Base-by-base conservation (phyloP, 2,888 invertebrate genomes). In the Barypeithes pellucidus region DNA sequence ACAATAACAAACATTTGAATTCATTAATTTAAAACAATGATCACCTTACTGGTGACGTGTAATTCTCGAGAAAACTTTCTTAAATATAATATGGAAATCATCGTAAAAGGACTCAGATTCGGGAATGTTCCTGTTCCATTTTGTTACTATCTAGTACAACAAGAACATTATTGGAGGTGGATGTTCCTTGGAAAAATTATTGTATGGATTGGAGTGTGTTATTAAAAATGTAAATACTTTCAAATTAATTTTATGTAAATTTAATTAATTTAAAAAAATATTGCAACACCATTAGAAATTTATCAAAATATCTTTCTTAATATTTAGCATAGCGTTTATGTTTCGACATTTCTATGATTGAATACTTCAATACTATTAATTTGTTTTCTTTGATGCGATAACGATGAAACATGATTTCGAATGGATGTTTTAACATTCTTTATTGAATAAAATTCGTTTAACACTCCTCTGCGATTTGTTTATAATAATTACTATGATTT, bases 401-500 rank as follows among this genome's bases (percentile, higher is more conserved):
- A 57, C 33, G 54, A 57, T 57, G 54, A 18, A 16, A 57, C 33
- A 57, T 33, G n/a, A 57, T 33, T 57, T 57, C 12, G 12, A 57
- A 57, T 57, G 12, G 54, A 18, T 33, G 54, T 33, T 16, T 57
- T 18, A 33, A n/a, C 54, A n/a, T 57, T 29, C 33, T 14, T 33
- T 16, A 33, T 57, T 36, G 9, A 57, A 57, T 18, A 50, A 65
- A 47, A 36, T 47, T 65, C 60, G 20, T 41, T 63, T 65, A 65
- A 20, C 65, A 65, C 65, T 65, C 65, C 62, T 29, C 24, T 18
- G 14, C 11, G 50, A 36, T 57, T 59, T 67, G 24, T 67, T 68
- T 47, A 47, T 47, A 68, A 61, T 61, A 61, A 68, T 68, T 60
- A 68, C 47, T 60, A 61, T 60, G 20, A 60, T 68, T 47, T 50